These are phyloP conservation scores for Eriosoma lanigerum DNA, from an alignment of 1,140 invertebrate genomes.

Conservation along the genomic window DNA sequence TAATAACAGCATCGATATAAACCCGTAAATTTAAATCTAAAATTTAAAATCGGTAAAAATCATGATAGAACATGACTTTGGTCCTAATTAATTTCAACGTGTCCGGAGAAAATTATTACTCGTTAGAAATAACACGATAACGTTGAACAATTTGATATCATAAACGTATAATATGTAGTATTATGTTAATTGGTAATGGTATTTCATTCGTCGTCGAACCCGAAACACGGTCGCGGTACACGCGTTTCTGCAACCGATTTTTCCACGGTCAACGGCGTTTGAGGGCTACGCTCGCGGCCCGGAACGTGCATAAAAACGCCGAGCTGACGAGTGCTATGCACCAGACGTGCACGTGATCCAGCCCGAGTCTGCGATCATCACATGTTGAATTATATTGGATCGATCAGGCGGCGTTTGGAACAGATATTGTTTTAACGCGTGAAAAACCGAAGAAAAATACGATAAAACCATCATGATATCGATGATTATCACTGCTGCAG, in stretches of 20 bases:
- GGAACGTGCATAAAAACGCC: conserved; percentile 12
- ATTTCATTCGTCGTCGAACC: not conserved
- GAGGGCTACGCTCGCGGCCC: not conserved
- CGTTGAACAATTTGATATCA: too few relatives aligned
- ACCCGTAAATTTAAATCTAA: too few relatives aligned
- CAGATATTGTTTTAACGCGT: not conserved
- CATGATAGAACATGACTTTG: too few relatives aligned
- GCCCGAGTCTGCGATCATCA: not conserved
- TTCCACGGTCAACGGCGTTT: conserved; percentile 22
- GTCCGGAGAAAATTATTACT: too few relatives aligned
- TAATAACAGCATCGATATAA: too few relatives aligned
- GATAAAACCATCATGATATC: not conserved
- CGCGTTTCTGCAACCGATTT: not conserved
- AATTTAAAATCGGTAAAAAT: too few relatives aligned
- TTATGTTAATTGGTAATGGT: not conserved
- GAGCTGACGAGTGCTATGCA: not conserved
- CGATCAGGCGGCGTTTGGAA: too few relatives aligned
- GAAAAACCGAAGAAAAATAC: not conserved
- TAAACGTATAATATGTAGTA: not conserved
- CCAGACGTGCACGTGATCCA: not conserved
- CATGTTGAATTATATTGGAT: too few relatives aligned
- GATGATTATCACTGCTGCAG: not conserved
- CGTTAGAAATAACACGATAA: too few relatives aligned
- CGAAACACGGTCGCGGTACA: not conserved
- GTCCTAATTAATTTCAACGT: too few relatives aligned